Evolutionary conservation across 2,113 vertebrate species (phyloP).

Genomic region (Gallinago paraguaiae): DNA sequence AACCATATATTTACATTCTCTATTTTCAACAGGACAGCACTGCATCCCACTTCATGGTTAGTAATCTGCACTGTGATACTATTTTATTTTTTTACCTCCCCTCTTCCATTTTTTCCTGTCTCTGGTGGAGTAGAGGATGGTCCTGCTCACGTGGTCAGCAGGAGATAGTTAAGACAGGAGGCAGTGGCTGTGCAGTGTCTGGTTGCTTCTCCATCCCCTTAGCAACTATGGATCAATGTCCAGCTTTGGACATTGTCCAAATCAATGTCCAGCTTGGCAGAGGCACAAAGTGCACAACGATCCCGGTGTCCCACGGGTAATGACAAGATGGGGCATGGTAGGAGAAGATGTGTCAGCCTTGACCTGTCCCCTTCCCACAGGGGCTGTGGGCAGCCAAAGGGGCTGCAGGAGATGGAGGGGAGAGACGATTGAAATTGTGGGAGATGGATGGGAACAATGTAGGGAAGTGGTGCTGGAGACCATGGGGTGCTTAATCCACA

Average conservation of each 20-base stretch:
- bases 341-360: not conserved
- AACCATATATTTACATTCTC: slow-evolving; percentile 80
- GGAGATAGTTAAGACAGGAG: not conserved
- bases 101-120: not conserved
- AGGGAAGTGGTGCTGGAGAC: not conserved
- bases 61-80: slow-evolving; percentile 27
- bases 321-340: not conserved
- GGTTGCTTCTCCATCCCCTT: not conserved
- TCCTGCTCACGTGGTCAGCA: not conserved
- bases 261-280: not conserved
- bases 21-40: slow-evolving; percentile 87
- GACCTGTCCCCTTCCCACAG: not conserved
- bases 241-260: not conserved
- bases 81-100: accelerated
- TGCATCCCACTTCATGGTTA: slow-evolving; percentile 90
- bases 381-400: accelerated
- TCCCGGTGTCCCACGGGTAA: not conserved
- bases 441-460: not conserved
- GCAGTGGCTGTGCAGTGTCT: accelerated
- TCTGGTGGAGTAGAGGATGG: not conserved
- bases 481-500: accelerated
- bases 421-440: not conserved
- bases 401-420: not conserved
- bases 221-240: not conserved
- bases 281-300: not conserved